phyloP scores from a whole-genome alignment of 1,140 invertebrate species.

The Radopholus similis region DNA sequence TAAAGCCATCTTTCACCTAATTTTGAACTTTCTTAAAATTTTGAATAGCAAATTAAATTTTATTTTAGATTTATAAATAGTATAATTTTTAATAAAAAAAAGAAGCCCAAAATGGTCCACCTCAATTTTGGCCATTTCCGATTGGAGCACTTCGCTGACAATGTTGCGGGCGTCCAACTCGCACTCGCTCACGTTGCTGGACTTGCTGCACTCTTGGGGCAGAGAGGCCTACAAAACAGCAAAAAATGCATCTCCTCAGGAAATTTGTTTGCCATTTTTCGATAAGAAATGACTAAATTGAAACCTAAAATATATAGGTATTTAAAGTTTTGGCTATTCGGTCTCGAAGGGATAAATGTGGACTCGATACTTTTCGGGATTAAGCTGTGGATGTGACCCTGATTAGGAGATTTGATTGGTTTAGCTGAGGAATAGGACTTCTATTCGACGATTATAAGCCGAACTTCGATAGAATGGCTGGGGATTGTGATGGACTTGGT shows the following conservation, averaged over 20 bases:
- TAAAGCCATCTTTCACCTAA: too few species aligned
- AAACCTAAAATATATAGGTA: neutral
- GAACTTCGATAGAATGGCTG: too few species aligned
- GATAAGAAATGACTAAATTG: neutral
- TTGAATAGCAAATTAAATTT: neutral
- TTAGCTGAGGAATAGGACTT: too few species aligned
- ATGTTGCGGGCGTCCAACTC: slow-evolving; percentile 8
- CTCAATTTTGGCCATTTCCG: neutral
- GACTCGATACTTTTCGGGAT: too few species aligned
- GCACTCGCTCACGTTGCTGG: neutral
- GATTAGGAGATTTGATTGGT: too few species aligned
- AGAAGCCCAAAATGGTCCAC: too few species aligned
- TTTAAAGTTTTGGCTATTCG: neutral
- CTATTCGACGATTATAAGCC: too few species aligned
- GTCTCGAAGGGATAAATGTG: too few species aligned
- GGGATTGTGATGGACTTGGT: too few species aligned
- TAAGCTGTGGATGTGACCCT: too few species aligned
- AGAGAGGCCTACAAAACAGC: neutral
- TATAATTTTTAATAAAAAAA: neutral
- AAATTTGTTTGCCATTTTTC: neutral
- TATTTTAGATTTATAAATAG: neutral
- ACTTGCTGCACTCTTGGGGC: neutral
- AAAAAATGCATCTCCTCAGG: neutral
- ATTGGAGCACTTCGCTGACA: slow-evolving; percentile 7
- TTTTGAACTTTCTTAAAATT: neutral